Conservation (phyloP, 2,113 vertebrate species). For the Craseonycteris thonglongyai region DNA sequence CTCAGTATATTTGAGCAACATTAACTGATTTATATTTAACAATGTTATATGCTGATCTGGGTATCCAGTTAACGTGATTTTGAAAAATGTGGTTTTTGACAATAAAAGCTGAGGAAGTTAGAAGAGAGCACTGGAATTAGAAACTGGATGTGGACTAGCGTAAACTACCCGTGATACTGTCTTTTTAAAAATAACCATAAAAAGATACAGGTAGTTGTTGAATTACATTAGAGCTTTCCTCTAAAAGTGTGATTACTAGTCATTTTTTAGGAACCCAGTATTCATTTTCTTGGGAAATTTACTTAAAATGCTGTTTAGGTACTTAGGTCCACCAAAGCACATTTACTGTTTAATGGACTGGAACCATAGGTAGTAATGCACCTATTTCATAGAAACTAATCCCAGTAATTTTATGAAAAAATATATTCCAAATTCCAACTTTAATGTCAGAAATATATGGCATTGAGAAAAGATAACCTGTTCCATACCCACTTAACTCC, state of each 20-base stretch:
- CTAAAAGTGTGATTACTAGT: not conserved
- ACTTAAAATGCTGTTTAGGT: not conserved
- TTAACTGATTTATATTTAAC: not conserved
- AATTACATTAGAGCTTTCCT: not conserved
- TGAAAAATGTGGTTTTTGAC: not conserved
- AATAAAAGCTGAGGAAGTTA: not conserved
- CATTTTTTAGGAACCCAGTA: not conserved
- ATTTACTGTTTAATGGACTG: not conserved
- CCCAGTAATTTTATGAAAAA: not conserved
- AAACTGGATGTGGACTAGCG: not conserved
- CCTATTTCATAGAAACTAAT: slow-evolving; percentile 8
- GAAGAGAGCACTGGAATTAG: not conserved
- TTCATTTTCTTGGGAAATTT: not conserved
- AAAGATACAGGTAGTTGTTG: not conserved
- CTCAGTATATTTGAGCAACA: not conserved
- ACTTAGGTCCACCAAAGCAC: not conserved
- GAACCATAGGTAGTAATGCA: not conserved
- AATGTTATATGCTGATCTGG: not conserved
- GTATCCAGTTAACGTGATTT: not conserved
- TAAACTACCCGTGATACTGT: not conserved
- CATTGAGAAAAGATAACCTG: not conserved
- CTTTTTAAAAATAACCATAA: not conserved
- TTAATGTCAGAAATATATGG: not conserved
- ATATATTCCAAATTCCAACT: not conserved
- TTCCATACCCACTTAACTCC: not conserved